These are phyloP conservation scores for Turritopsis rubra DNA, from an alignment of 30 jellyfish, hydroid and myxozoan species.

Conservation along the genomic window DNA sequence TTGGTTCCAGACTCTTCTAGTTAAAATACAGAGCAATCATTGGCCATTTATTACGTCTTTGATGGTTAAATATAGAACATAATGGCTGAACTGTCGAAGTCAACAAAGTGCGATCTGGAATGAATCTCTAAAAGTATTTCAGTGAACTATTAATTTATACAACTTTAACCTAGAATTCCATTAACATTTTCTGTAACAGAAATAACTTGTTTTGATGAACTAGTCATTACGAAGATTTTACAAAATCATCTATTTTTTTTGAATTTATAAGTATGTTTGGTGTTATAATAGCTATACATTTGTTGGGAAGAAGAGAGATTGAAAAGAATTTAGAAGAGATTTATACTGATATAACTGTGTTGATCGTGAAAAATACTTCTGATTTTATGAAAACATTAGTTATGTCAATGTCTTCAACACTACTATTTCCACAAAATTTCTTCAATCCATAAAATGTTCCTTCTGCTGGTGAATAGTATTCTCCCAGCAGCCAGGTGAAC, in stretches of 20 bases:
- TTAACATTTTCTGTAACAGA: not conserved
- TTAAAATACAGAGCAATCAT: not conserved
- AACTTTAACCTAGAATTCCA: not conserved
- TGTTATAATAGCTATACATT: too few species aligned
- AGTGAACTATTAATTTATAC: not conserved
- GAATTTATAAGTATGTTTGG: not conserved
- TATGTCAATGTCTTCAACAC: constrained; percentile 23
- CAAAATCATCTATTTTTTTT: not conserved
- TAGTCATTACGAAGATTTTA: not conserved
- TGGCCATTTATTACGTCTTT: constrained; percentile 1
- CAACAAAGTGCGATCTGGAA: constrained; percentile 8
- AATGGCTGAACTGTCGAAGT: constrained; percentile 10
- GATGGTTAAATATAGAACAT: constrained; percentile 9
- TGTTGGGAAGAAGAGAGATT: not conserved
- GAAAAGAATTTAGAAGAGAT: not conserved
- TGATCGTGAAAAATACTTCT: not conserved
- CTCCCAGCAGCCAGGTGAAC: too few species aligned
- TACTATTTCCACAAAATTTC: constrained; percentile 20
- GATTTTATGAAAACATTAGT: not conserved
- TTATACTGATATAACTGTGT: not conserved
- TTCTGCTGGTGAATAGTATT: constrained; percentile 55
- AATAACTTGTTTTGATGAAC: not conserved
- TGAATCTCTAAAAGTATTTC: not conserved
- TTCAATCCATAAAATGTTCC: not conserved
- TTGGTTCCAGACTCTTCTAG: constrained; percentile 9